A percentile compares a stretch with the other conserved stretches of the same genome.
These are phyloP conservation scores for Caenorhabditis uteleia DNA, from an alignment of 2,888 invertebrate genomes.

Conservation along the genomic window DNA sequence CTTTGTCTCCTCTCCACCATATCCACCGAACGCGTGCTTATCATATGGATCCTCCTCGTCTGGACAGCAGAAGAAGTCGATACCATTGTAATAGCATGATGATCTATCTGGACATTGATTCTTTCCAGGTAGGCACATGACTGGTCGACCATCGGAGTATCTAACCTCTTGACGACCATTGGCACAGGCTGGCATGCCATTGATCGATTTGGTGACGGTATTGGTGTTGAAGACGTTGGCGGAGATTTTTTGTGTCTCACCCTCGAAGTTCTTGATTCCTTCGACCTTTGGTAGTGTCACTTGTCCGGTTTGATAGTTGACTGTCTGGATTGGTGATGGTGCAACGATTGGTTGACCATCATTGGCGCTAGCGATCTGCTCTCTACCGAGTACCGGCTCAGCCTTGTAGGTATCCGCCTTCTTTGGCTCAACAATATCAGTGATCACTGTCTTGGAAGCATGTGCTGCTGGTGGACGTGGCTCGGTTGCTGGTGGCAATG, in stretches of 20 bases:
- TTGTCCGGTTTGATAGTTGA: constrained; percentile 59
- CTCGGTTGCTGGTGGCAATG: constrained; percentile 30
- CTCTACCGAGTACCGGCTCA: constrained; percentile 32
- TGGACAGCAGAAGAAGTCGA: constrained; percentile 69
- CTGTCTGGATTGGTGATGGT: constrained; percentile 53
- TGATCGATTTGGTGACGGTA: constrained; percentile 12
- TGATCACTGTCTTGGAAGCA: constrained; percentile 40
- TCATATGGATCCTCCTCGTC: constrained; percentile 68
- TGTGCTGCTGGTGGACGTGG: constrained; percentile 46
- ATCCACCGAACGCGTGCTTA: constrained; percentile 62
- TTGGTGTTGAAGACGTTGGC: constrained; percentile 32
- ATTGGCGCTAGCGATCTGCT: constrained; percentile 35
- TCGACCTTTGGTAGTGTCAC: constrained; percentile 26
- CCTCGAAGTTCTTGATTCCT: constrained; percentile 29
- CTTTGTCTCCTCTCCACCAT: constrained; percentile 65
- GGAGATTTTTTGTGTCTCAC: constrained; percentile 15
- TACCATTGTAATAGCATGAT: constrained; percentile 69
- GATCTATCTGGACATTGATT: constrained; percentile 66
- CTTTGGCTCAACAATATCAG: constrained; percentile 10
- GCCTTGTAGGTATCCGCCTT: constrained; percentile 40
- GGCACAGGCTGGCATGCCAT: constrained; percentile 60
- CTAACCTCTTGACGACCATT: constrained; percentile 58
- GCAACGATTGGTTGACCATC: constrained; percentile 57
- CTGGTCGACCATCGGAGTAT: constrained; percentile 55
- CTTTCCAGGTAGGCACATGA: constrained; percentile 69